Evolutionary conservation across 2,888 invertebrate species (phyloP).

Genomic region (Zhuqinia jingwanae): DNA sequence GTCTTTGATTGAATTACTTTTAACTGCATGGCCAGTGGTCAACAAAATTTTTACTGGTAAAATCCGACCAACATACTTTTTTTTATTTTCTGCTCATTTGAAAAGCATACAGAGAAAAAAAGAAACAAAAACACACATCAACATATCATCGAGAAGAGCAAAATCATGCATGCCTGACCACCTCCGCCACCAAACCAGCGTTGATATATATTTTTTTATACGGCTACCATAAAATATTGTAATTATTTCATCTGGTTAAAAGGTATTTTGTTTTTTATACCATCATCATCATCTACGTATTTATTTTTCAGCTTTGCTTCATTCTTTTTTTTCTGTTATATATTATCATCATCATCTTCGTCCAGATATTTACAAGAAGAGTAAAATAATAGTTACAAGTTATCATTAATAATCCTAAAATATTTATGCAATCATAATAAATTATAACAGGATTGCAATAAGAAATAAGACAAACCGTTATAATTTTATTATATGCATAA

Average conservation of each 20-base stretch:
- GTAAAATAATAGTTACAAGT: neutral
- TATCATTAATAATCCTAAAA: neutral
- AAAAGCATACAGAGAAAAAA: slow-evolving; percentile 47
- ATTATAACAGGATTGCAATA: slow-evolving; percentile 32
- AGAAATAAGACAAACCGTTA: slow-evolving; percentile 12
- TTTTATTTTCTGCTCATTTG: slow-evolving; percentile 51
- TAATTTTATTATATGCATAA: neutral
- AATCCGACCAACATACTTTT: slow-evolving; percentile 62
- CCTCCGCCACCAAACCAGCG: neutral
- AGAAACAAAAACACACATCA: slow-evolving; percentile 40
- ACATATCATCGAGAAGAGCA: slow-evolving; percentile 50
- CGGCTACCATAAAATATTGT: slow-evolving; percentile 33
- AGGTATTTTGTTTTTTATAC: slow-evolving; percentile 46
- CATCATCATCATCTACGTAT: slow-evolving; percentile 72
- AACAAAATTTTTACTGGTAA: slow-evolving; percentile 47
- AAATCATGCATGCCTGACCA: slow-evolving; percentile 28
- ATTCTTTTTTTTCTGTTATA: slow-evolving; percentile 41
- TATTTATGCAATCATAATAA: slow-evolving; percentile 27
- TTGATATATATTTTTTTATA: neutral
- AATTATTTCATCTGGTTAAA: slow-evolving; percentile 18
- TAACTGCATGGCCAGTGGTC: neutral
- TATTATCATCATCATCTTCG: slow-evolving; percentile 23
- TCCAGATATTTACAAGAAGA: slow-evolving; percentile 45
- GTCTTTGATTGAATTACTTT: neutral
- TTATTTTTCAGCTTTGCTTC: slow-evolving; percentile 56